phyloP scores from a whole-genome alignment of 2,113 vertebrate genomes.

The Platysteira castanea region DNA sequence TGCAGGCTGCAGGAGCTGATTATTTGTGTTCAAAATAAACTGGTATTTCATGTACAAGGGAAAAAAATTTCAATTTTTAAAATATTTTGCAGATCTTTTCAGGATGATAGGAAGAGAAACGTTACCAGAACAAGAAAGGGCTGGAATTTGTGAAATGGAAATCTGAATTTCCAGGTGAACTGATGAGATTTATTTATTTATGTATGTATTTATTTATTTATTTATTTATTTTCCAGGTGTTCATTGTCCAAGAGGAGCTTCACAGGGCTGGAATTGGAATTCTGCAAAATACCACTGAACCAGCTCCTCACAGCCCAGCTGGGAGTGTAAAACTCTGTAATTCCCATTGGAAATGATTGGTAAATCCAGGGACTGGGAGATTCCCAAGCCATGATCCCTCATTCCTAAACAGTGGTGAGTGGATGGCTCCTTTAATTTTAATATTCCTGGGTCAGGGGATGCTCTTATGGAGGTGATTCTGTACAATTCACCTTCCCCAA shows the following conservation, averaged over 20 bases:
- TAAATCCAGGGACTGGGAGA: neutral
- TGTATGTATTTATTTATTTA: neutral
- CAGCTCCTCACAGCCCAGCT: neutral
- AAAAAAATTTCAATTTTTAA: neutral
- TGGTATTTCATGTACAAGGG: neutral
- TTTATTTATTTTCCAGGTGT: neutral
- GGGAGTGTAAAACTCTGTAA: neutral
- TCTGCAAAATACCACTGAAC: slow-evolving; percentile 7
- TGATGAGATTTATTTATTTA: neutral
- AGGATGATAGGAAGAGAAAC: neutral
- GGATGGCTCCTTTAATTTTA: neutral
- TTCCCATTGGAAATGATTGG: neutral
- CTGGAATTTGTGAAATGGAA: neutral
- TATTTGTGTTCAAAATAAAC: neutral
- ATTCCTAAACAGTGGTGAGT: neutral
- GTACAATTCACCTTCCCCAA: neutral
- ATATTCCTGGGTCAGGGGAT: neutral
- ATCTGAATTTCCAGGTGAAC: neutral
- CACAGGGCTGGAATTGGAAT: neutral
- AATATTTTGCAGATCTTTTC: neutral
- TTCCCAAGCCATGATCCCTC: neutral
- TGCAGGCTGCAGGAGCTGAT: neutral
- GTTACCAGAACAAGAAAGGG: neutral
- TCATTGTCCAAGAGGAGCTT: neutral
- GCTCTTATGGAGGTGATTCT: neutral